Base-by-base conservation (phyloP, 92 coral and sea anemone species). In the Porites divaricata region DNA sequence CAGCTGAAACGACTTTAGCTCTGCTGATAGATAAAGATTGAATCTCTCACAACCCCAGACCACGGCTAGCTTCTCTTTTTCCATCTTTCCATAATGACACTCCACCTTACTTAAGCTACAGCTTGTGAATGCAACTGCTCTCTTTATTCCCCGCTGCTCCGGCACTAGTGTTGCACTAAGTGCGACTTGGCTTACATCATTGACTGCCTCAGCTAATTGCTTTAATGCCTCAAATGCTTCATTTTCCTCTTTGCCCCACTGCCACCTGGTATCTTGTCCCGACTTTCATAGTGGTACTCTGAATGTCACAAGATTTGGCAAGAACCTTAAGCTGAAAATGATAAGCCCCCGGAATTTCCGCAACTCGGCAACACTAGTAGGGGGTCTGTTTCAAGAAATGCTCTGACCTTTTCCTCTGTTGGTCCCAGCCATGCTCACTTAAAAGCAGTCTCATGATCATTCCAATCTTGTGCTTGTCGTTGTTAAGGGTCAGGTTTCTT, bases 301-400 rank as follows among this genome's bases (percentile, higher is more conserved):
- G 21, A 74, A 65, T 13, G 74, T 64, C 28, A 62, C 83, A 65
- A 79, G 64, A 22, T 81, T 67, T 7, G 78, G 56, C 57, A 81
- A 50, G 78, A 81, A 57, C 83, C 83, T n/a, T 9, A 50, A 80
- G 75, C 85, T 35, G 45, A 35, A 35, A 35, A 5, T 4, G 45
- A 35, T 35, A 35, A 35, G 45, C 4, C 45, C 45, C 45, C 3
- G 45, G 7, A 35, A 35, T 3, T 6, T 35, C 5, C 4, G 45
- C 45, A 35, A 35, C 45, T 35, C 45, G 45, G 45, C 7, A 35
- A 35, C 45, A 35, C 45, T 35, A 4, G 45, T 0, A 35, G 45
- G 7, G 45, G 7, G 45, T 35, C 45, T 35, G 45, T 35, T 35
- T 35, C 45, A 35, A 0, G 45, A 35, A 35, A 5, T 35, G 45